Base-by-base conservation (phyloP, 1,140 invertebrate species). In the Pteromalus puparum region DNA sequence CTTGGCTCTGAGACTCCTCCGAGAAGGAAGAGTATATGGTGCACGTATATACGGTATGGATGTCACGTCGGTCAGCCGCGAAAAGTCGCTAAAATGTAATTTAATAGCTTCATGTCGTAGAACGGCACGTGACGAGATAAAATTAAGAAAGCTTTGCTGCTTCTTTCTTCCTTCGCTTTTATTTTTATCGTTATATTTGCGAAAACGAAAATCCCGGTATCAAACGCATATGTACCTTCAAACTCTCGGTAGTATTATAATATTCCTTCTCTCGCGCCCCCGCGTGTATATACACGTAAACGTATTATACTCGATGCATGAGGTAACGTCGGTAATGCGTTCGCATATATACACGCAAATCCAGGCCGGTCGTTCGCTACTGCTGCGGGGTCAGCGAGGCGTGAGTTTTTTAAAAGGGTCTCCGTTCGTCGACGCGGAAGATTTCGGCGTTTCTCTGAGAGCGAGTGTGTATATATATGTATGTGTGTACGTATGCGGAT, bases 321-420 rank as follows among this genome's bases (percentile, higher is more conserved):
- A 34, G 30, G 30, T 6, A 34, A 34, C 3, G 38, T 42, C 46
- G 10, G 46, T 48, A 48, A 48, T 48, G 67, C 70, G 26, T 18
- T 34, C 70, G 5, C 38, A 30, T 18, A n/a, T n/a, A n/a, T n/a
- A n/a, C 26, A 65, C 12, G 13, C 82, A 74, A 34, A 78, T 48
- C 28, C 67, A 78, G 15, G 30, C 82, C 26, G 73, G 68, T 12
- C 42, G 53, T 18, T 24, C 28, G 72, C 73, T 34, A 6, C 3
- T 6, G 30, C 30, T 2, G 3, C n/a, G 81, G 5, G 74, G 24
- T 38, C 70, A 75, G 7, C 70, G 12, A 84, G 53, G 48, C 70
- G 77, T 74, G 72, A 73, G 28, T 7, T 75, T 80, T 84, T 84
- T 74, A 84, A 84, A 80, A 80, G 72, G 77, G 30, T 80, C 70